A percentile compares a stretch with the other conserved stretches of the same genome.
phyloP scores from a whole-genome alignment of 1,140 invertebrate species.

The Sycophaga agraensis region DNA sequence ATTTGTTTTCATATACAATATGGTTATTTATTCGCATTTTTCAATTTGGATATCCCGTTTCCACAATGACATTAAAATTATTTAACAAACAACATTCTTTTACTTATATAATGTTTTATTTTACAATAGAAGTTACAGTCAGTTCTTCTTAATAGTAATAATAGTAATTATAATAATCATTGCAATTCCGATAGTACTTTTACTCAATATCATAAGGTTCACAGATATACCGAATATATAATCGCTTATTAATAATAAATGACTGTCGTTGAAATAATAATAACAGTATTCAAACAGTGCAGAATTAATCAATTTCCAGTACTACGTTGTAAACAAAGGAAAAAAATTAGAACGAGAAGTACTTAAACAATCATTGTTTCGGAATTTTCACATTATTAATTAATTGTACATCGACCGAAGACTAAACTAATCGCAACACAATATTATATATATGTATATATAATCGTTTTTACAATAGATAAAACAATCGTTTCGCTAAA shows the following conservation, averaged over 20 bases:
- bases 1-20: neutral
- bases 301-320: constrained; percentile 6
- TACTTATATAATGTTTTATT: constrained; percentile 30
- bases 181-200: constrained; percentile 8
- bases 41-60: too few relatives aligned
- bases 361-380: neutral
- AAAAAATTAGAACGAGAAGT: neutral
- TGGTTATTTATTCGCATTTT: too few relatives aligned
- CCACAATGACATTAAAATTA: too few relatives aligned
- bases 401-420: too few relatives aligned
- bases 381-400: constrained; percentile 13
- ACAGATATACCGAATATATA: neutral
- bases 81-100: too few relatives aligned
- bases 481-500: neutral
- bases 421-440: too few relatives aligned
- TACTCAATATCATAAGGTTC: neutral
- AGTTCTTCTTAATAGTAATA: constrained; percentile 27
- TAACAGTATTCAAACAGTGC: constrained; percentile 2
- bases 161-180: constrained; percentile 15
- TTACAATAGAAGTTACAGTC: constrained; percentile 34
- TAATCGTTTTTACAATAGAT: constrained; percentile 3
- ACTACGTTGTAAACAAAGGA: neutral
- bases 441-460: too few relatives aligned
- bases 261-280: constrained; percentile 1
- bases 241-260: constrained; percentile 4